Conservation (phyloP, 1,140 invertebrate species). For the Melipona quadrifasciata region DNA sequence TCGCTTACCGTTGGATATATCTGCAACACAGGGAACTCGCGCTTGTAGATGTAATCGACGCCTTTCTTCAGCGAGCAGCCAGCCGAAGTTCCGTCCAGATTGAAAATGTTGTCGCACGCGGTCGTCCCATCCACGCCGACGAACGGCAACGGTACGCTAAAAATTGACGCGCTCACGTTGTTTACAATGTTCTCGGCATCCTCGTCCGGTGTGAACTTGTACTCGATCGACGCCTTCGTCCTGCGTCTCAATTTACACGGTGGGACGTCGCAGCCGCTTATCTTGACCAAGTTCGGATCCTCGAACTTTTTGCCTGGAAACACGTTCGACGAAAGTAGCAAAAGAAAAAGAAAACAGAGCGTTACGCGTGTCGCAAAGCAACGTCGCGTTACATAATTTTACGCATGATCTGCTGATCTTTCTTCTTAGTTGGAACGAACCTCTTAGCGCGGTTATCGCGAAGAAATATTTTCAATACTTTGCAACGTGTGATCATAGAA, state of each 20-base stretch:
- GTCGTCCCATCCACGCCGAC: conserved; percentile 88
- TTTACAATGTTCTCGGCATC: conserved; percentile 81
- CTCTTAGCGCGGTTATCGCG: not conserved
- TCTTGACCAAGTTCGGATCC: conserved; percentile 77
- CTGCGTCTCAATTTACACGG: conserved; percentile 86
- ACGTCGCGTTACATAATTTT: not conserved
- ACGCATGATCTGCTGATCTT: not conserved
- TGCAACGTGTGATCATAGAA: too few relatives aligned
- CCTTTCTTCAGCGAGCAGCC: conserved; percentile 86
- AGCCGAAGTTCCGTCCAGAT: conserved; percentile 82
- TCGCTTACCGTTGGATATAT: conserved; percentile 86
- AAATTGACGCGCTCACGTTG: conserved; percentile 84
- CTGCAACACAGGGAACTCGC: conserved; percentile 85
- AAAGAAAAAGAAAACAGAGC: too few relatives aligned
- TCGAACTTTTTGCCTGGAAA: conserved; percentile 29
- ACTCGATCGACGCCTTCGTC: conserved; percentile 81
- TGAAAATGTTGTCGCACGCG: conserved; percentile 86
- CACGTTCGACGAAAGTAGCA: too few relatives aligned
- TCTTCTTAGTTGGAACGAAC: not conserved
- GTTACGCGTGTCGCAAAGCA: not conserved
- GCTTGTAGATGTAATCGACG: conserved; percentile 86
- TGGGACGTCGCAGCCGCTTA: conserved; percentile 84
- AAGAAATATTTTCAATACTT: not conserved
- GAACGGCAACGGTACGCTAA: conserved; percentile 86
- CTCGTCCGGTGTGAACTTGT: conserved; percentile 83